Conservation (phyloP, 2,113 vertebrate genomes). For the Scytalopus superciliaris region DNA sequence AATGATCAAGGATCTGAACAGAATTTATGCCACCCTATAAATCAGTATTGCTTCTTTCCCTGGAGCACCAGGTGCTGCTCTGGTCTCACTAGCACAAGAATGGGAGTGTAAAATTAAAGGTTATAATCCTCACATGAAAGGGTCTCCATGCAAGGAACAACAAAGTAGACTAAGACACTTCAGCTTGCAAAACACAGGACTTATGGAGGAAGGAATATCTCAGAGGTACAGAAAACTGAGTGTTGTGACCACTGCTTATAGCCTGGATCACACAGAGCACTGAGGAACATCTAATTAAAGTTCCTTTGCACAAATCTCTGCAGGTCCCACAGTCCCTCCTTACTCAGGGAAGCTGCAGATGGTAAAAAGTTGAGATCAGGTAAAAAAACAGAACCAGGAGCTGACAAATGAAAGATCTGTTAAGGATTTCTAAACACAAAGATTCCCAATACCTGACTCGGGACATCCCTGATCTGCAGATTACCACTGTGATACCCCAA, state of each 20-base stretch:
- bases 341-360: neutral
- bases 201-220: neutral
- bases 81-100: neutral
- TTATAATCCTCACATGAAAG: neutral
- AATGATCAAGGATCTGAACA: neutral
- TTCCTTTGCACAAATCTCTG: neutral
- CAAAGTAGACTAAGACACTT: neutral
- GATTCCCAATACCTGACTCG: fast-evolving
- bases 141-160: neutral
- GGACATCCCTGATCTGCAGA: neutral
- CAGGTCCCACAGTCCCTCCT: neutral
- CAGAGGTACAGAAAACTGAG: neutral
- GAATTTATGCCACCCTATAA: neutral
- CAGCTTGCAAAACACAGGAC: neutral
- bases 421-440: neutral
- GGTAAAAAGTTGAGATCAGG: neutral
- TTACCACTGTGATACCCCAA: neutral
- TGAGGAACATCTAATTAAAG: neutral
- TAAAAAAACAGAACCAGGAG: neutral
- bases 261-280: neutral
- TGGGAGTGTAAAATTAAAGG: neutral
- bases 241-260: neutral
- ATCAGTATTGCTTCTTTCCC: neutral
- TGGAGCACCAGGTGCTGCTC: neutral
- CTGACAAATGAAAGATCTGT: neutral